Percentiles rank a stretch among this genome's conserved stretches.
These are phyloP conservation scores for Pheosia tremula DNA, from an alignment of 2,888 invertebrate species.

Conservation along the genomic window DNA sequence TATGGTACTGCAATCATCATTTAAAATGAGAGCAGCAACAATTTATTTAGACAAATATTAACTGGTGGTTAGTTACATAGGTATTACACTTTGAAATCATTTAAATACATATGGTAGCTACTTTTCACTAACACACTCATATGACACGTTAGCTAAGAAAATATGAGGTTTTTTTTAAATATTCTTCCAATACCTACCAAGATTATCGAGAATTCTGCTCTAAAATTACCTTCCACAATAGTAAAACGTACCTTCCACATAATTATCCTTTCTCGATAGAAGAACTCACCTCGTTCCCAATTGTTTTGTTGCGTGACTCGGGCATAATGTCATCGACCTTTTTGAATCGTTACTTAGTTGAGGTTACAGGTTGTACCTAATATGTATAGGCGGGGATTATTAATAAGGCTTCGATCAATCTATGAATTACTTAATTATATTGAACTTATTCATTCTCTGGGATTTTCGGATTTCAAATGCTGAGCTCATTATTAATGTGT, in stretches of 20 bases:
- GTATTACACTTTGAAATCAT: no score
- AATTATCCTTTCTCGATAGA: slow-evolving; percentile 30
- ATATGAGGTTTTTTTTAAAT: no score
- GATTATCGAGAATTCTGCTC: slow-evolving; percentile 23
- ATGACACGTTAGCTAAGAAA: no score
- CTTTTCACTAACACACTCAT: no score
- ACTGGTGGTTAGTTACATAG: no score
- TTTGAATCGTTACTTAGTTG: slow-evolving; percentile 3
- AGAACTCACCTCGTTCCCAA: slow-evolving; percentile 48
- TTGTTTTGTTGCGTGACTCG: slow-evolving; percentile 46
- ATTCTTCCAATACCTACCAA: not conserved
- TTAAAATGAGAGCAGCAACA: not conserved
- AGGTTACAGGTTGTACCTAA: not conserved
- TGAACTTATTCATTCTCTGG: no score
- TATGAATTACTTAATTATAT: not conserved
- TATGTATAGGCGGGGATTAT: not conserved
- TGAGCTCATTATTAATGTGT: no score
- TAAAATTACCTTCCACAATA: slow-evolving; percentile 36
- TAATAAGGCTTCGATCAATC: not conserved
- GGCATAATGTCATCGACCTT: slow-evolving; percentile 38
- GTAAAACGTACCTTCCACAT: slow-evolving; percentile 15
- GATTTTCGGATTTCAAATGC: no score
- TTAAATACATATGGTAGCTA: no score
- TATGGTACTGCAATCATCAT: not conserved
- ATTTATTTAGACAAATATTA: not conserved